Percentiles rank a stretch among this genome's conserved stretches.
Conservation (phyloP, 2,888 invertebrate species). For the Drosophila ustulata region DNA sequence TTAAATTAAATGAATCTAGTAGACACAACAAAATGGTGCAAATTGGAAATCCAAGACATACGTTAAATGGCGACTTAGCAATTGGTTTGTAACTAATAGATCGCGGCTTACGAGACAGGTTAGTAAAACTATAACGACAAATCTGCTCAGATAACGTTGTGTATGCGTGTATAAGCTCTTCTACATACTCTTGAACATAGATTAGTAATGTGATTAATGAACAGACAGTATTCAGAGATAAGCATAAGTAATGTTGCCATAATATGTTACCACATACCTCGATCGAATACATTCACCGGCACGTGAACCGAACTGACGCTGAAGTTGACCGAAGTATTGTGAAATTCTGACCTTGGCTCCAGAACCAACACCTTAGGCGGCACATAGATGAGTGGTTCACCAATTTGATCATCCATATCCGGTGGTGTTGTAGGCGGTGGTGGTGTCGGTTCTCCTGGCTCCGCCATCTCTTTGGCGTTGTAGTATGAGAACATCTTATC, state of each 20-base stretch:
- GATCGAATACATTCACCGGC: conserved; percentile 97
- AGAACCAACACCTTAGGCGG: conserved; percentile 88
- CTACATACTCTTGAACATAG: conserved; percentile 39
- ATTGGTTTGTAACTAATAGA: conserved; percentile 36
- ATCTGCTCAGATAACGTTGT: conserved; percentile 37
- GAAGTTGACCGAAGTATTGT: conserved; percentile 91
- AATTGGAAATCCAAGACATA: neutral
- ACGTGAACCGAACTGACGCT: conserved; percentile 96
- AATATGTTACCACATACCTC: conserved; percentile 87
- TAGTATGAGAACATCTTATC: conserved; percentile 89
- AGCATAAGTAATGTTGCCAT: conserved; percentile 28
- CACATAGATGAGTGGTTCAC: conserved; percentile 86
- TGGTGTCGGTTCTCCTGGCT: conserved; percentile 86
- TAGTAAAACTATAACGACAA: neutral
- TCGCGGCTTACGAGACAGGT: conserved; percentile 3
- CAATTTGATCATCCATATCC: conserved; percentile 86
- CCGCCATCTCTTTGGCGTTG: conserved; percentile 90
- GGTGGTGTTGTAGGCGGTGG: conserved; percentile 85
- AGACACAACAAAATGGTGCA: too few relatives aligned
- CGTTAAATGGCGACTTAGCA: neutral
- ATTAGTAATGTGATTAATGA: conserved; percentile 50
- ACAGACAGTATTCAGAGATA: conserved; percentile 36
- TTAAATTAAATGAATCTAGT: too few relatives aligned
- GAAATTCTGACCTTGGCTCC: conserved; percentile 91
- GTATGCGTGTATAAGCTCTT: conserved; percentile 60